Evolutionary conservation across 2,113 vertebrate species (phyloP), one percentile per base, ranked within the genome.

Genomic region (Gavialis gangeticus): DNA sequence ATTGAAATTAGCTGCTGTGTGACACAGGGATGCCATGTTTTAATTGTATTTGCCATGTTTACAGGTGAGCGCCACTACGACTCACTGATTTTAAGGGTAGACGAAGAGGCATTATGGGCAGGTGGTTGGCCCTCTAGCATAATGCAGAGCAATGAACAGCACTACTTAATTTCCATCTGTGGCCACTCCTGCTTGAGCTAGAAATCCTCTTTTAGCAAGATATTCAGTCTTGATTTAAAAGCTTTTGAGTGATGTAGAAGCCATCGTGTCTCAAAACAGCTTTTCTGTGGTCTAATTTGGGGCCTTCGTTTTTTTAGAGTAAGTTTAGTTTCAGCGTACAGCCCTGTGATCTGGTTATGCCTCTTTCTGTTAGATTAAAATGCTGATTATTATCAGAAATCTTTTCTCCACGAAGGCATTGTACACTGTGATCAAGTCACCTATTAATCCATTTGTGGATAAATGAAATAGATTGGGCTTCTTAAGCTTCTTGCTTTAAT

Each of bases 151-250:
- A 2, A n/a, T 12, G 24, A 15, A 66, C 11, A 10, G 67, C 6
- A 63, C 19, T 64, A 21, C 19, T 2, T 60, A 81, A 54, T 78
- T 67, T 21, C 55, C 69, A 4, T 24, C 30, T 56, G 30, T 30
- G 55, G 73, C 17, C 73, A 9, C 75, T 78, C 84, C 37, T 56
- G 62, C 81, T 34, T 80, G 46, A 46, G 28, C 5, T 80, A 73
- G 30, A 73, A 34, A 0, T 0, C 6, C 10, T 77, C 1, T 3
- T 60, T 87, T 77, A 81, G 3, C 56, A 60, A 8, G 14, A 64
- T 71, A 17, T 22, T 30, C 19, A 76, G 55, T 34, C 13, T 17
- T 2, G 64, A 46, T 46, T 81, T 16, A 46, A 46, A 46, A 66
- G 2, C 2, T n/a, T 73, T 81, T 60, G 55, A 57, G 14, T 25